Evolutionary conservation across 2,797 vertebrate species (phyloP).

Genomic region (Scyliorhinus canicula): DNA sequence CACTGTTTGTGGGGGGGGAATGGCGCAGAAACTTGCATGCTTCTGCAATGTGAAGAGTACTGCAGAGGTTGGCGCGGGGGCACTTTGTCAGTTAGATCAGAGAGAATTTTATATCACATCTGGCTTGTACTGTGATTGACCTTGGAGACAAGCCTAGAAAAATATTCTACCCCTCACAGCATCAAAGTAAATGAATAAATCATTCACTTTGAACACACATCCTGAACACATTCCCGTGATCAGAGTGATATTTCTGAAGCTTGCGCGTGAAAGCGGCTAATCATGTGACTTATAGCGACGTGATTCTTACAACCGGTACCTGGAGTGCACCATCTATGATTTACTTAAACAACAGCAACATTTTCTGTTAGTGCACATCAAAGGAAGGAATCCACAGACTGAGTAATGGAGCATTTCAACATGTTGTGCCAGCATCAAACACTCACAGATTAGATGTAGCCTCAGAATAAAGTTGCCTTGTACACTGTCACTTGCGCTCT

Average conservation of each 20-base stretch:
- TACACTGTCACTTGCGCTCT: not conserved
- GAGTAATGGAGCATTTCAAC: not conserved
- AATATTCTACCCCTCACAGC: not conserved
- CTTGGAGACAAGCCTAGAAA: not conserved
- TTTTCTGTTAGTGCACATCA: not conserved
- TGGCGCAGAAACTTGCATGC: not conserved
- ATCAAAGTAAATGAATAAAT: conserved; percentile 3
- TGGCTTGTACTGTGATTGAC: not conserved
- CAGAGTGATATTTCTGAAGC: not conserved
- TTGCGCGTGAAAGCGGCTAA: not conserved
- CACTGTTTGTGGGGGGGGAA: not conserved
- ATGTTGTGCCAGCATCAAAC: not conserved
- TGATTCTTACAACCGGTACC: not conserved
- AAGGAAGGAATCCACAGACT: not conserved
- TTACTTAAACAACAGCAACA: not conserved
- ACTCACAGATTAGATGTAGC: not conserved
- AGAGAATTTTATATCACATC: not conserved
- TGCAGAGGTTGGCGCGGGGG: not conserved
- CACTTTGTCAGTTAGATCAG: not conserved
- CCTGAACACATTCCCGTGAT: not conserved
- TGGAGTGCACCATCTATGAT: not conserved
- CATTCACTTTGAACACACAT: not conserved
- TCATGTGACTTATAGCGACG: not conserved
- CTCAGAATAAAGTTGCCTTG: not conserved
- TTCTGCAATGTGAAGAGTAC: not conserved